phyloP scores from a whole-genome alignment of 2,888 invertebrate genomes.

The Drosophila kambysellisi region DNA sequence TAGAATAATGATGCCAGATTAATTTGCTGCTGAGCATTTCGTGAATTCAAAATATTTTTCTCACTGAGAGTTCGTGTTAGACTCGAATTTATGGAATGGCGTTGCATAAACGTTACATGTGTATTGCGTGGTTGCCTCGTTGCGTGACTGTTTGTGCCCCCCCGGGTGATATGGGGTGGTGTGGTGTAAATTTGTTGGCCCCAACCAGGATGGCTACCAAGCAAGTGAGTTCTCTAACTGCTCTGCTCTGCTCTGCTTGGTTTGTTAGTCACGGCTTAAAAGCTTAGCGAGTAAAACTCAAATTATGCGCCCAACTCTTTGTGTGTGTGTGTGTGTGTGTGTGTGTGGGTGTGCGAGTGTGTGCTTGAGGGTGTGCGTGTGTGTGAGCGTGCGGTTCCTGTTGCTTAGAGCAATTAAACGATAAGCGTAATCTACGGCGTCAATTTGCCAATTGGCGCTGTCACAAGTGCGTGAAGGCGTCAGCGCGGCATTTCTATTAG shows the following conservation, averaged over 20 bases:
- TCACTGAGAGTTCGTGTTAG: background rate
- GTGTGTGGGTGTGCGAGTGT: conserved; percentile 3
- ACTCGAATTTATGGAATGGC: conserved; percentile 3
- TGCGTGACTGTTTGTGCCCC: conserved; percentile 1
- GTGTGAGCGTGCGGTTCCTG: conserved; percentile 59
- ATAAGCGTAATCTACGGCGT: conserved; percentile 75
- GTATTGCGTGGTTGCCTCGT: background rate
- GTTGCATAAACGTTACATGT: conserved; percentile 9
- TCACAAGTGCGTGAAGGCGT: conserved; percentile 76
- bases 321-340: conserved; percentile 19
- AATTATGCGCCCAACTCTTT: conserved; percentile 64
- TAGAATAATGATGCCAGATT: background rate
- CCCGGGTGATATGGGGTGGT: background rate
- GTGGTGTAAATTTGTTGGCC: conserved; percentile 19
- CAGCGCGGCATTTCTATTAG: conserved; percentile 76
- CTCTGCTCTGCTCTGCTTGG: conserved; percentile 24
- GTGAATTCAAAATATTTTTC: background rate
- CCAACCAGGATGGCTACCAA: conserved; percentile 21
- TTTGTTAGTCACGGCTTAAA: conserved; percentile 75
- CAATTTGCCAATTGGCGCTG: conserved; percentile 72
- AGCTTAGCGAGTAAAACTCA: conserved; percentile 79
- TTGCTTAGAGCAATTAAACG: conserved; percentile 77
- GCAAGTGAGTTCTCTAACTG: conserved; percentile 35
- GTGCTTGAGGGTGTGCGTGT: conserved; percentile 1
- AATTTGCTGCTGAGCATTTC: background rate